Conservation (phyloP, 2,113 vertebrate species). For the Trogon melanurus region DNA sequence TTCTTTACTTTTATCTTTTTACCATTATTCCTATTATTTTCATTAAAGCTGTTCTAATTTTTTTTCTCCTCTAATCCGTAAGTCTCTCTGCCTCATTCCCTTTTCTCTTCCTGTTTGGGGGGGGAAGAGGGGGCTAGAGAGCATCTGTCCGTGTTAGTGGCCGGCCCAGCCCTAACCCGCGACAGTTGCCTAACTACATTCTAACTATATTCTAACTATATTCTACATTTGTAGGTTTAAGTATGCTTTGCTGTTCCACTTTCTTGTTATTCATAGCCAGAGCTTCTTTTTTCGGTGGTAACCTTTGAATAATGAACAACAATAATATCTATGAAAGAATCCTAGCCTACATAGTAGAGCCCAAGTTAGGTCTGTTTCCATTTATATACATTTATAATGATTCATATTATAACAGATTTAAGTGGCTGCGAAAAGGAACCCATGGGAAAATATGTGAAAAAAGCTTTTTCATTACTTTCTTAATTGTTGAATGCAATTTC, state of each 20-base stretch:
- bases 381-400: background rate
- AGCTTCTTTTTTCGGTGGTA: background rate
- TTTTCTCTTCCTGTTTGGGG: too few relatives aligned
- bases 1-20: too few relatives aligned
- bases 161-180: too few relatives aligned
- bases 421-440: background rate
- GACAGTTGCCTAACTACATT: too few relatives aligned
- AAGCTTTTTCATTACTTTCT: background rate
- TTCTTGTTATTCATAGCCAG: background rate
- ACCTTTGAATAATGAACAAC: background rate
- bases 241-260: background rate
- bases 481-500: background rate
- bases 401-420: background rate
- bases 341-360: background rate
- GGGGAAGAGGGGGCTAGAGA: too few relatives aligned
- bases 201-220: background rate
- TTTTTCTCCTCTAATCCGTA: too few relatives aligned
- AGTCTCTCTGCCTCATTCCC: too few relatives aligned
- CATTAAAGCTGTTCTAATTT: too few relatives aligned
- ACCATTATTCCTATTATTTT: too few relatives aligned
- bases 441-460: background rate
- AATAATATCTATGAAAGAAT: background rate
- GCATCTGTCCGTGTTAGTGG: too few relatives aligned
- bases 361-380: background rate
- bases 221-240: background rate